Percentiles rank a stretch among this genome's conserved stretches.
Conservation (phyloP, 2,113 vertebrate species). For the Campylomormyrus numenius region DNA sequence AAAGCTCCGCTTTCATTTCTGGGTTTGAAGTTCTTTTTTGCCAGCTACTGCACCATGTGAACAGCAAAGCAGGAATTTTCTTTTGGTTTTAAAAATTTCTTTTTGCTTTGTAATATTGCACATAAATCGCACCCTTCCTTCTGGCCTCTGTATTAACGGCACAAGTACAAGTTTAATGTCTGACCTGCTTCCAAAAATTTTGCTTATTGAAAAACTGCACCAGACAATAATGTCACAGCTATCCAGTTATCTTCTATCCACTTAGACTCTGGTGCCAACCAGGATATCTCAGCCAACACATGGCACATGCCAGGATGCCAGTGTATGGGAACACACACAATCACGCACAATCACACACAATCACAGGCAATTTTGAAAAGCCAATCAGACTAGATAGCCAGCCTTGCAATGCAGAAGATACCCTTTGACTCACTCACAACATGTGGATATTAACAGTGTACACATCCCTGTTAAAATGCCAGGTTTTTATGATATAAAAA, state of each 20-base stretch:
- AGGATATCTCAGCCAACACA: neutral
- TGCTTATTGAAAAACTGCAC: neutral
- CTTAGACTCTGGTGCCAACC: too few relatives aligned
- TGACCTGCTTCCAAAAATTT: neutral
- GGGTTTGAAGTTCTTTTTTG: neutral
- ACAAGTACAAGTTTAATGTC: neutral
- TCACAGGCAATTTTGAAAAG: neutral
- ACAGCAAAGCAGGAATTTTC: conserved; percentile 4
- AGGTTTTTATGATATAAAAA: too few relatives aligned
- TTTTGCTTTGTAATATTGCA: neutral
- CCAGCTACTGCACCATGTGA: neutral
- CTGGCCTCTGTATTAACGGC: neutral
- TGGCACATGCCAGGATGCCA: neutral
- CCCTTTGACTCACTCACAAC: neutral
- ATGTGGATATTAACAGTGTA: neutral
- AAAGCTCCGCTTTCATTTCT: neutral
- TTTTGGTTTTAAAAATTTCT: neutral
- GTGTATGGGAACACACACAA: neutral
- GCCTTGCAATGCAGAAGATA: neutral
- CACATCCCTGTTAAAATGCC: too few relatives aligned
- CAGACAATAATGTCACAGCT: neutral
- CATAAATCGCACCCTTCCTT: neutral
- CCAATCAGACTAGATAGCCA: neutral
- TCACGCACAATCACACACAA: neutral
- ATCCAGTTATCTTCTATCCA: neutral